Percentiles rank a stretch among this genome's conserved stretches.
These are phyloP conservation scores for Ooceraea biroi DNA, from an alignment of 1,140 invertebrate species.

Conservation along the genomic window DNA sequence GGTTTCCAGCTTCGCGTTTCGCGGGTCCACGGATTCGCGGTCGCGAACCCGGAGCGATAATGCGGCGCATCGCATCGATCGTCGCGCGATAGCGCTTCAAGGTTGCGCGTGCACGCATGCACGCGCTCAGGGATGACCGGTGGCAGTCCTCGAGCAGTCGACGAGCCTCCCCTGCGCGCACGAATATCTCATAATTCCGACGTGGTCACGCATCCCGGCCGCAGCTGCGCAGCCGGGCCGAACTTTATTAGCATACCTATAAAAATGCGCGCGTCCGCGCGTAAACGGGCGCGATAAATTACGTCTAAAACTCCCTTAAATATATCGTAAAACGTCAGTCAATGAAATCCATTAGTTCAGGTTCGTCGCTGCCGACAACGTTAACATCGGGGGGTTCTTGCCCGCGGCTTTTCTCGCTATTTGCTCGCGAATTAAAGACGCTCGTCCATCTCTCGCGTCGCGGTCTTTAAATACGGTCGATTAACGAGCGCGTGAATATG, in stretches of 20 bases:
- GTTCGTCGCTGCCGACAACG: conserved; percentile 39
- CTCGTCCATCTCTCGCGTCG: conserved; percentile 16
- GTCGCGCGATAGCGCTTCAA: neutral
- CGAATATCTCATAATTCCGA: conserved; percentile 82
- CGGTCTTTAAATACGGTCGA: conserved; percentile 20
- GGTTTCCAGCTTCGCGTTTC: neutral
- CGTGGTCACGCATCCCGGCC: conserved; percentile 79
- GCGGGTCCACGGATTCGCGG: conserved; percentile 21
- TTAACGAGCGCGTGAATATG: conserved; percentile 26
- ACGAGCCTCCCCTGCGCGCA: conserved; percentile 59
- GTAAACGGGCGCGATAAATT: conserved; percentile 83
- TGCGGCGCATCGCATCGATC: conserved; percentile 18
- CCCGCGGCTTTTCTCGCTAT: conserved; percentile 8
- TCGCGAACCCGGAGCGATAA: conserved; percentile 37
- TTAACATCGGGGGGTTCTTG: conserved; percentile 2
- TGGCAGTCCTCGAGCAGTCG: conserved; percentile 47
- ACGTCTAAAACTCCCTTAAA: conserved; percentile 81
- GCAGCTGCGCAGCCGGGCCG: conserved; percentile 77
- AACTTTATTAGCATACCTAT: conserved; percentile 85
- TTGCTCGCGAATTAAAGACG: conserved; percentile 41
- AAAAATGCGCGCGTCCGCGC: conserved; percentile 80
- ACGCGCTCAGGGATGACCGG: neutral
- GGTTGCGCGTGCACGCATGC: neutral
- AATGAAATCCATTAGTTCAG: conserved; percentile 76
- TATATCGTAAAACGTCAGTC: conserved; percentile 81